Percentiles rank a stretch among this genome's conserved stretches.
These are phyloP conservation scores for Axis porcinus DNA, from an alignment of 2,113 vertebrate species.

Conservation along the genomic window DNA sequence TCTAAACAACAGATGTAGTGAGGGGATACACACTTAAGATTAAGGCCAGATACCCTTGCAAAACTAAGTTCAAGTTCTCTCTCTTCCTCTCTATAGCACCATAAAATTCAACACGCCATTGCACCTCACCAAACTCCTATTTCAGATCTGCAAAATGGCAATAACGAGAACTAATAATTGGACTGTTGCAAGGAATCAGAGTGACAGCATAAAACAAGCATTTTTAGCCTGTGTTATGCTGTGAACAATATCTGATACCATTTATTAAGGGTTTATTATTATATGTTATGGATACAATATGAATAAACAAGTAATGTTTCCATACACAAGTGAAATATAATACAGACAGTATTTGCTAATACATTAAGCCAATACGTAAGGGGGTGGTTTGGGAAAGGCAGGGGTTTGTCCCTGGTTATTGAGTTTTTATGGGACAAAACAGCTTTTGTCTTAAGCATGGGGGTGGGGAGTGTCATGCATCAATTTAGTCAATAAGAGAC, in stretches of 20 bases:
- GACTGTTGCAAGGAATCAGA: not conserved
- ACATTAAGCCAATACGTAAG: slow-evolving; percentile 17
- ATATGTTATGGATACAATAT: not conserved
- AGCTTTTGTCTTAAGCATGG: slow-evolving; percentile 62
- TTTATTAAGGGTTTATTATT: not conserved
- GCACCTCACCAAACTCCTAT: not conserved
- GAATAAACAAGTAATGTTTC: not conserved
- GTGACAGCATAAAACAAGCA: not conserved
- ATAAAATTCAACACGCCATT: not conserved
- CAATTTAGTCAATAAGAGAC: slow-evolving; percentile 72
- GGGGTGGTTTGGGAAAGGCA: slow-evolving; percentile 17
- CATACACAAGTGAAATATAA: not conserved
- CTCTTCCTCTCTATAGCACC: rapidly evolving
- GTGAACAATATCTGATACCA: not conserved
- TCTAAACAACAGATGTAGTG: not conserved
- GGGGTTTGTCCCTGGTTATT: slow-evolving; percentile 57
- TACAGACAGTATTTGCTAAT: not conserved
- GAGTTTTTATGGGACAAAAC: slow-evolving; percentile 65
- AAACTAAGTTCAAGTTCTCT: not conserved
- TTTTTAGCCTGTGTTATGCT: not conserved
- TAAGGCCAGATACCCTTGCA: not conserved
- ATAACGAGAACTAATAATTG: not conserved
- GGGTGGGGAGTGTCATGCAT: slow-evolving; percentile 55
- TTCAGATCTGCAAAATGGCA: not conserved
- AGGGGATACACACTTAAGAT: not conserved